phyloP scores from a whole-genome alignment of 2,888 invertebrate species.

The Ichneumon xanthorius region DNA sequence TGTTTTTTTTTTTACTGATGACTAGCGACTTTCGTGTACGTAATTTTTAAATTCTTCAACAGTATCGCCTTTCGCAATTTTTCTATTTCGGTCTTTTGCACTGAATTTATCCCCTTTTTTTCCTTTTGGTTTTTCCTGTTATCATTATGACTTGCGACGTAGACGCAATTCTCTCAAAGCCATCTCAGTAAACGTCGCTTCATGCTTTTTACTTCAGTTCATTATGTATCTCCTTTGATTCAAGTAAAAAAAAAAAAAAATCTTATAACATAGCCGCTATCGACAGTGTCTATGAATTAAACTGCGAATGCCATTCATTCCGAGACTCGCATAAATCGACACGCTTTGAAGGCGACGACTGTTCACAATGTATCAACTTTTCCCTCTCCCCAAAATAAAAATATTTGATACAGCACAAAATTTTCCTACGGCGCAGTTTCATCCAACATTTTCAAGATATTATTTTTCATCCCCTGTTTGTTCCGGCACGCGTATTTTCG shows the following conservation, averaged over 20 bases:
- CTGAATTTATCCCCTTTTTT: too few species aligned
- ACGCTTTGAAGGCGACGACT: background rate
- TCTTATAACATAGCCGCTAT: too few species aligned
- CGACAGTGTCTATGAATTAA: too few species aligned
- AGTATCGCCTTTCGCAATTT: background rate
- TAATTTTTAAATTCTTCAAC: background rate
- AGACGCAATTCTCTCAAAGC: background rate
- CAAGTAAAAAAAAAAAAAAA: too few species aligned
- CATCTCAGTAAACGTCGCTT: background rate
- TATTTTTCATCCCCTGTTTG: background rate
- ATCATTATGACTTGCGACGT: too few species aligned
- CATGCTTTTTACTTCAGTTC: background rate
- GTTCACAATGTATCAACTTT: background rate
- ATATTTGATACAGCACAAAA: background rate
- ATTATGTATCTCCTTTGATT: background rate
- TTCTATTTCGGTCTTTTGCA: background rate
- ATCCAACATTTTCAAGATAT: background rate
- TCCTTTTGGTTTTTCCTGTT: too few species aligned
- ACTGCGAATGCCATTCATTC: background rate
- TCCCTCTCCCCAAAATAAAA: background rate
- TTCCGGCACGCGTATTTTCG: background rate
- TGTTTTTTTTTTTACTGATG: background rate
- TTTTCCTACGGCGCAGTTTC: background rate
- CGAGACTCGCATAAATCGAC: background rate
- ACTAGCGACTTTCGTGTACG: background rate